Evolutionary conservation across 2,888 invertebrate species (phyloP).

Genomic region (Ormyrus rosae): DNA sequence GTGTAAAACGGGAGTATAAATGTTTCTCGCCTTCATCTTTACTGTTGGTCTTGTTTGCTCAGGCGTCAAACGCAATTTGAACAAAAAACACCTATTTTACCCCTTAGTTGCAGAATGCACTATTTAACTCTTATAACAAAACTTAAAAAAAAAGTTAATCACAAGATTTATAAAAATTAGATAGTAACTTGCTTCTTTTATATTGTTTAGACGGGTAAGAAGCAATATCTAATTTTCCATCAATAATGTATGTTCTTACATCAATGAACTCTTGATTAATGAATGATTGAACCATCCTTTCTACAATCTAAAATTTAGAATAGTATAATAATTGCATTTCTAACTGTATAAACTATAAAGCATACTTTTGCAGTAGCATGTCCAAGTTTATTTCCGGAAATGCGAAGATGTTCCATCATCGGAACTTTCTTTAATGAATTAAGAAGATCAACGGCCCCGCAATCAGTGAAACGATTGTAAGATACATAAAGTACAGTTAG

Average conservation of each 20-base stretch:
- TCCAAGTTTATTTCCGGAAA: conserved; percentile 76
- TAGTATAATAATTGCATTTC: not conserved
- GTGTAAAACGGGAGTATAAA: too few relatives aligned
- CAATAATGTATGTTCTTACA: conserved; percentile 74
- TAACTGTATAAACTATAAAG: not conserved
- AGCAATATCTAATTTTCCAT: conserved; percentile 72
- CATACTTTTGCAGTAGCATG: conserved; percentile 69
- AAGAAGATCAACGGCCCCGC: conserved; percentile 78
- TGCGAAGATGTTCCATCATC: conserved; percentile 70
- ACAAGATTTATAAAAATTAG: too few relatives aligned
- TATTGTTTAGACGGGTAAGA: conserved; percentile 66
- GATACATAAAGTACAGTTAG: conserved; percentile 79
- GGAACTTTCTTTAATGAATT: conserved; percentile 79
- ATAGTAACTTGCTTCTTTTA: not conserved
- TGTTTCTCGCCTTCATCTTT: too few relatives aligned
- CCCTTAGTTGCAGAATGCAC: not conserved
- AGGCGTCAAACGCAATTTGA: too few relatives aligned
- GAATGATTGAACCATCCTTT: conserved; percentile 73
- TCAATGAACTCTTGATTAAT: conserved; percentile 75
- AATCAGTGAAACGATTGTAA: conserved; percentile 78
- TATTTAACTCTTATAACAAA: not conserved
- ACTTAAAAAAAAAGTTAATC: not conserved
- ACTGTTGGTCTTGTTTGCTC: too few relatives aligned
- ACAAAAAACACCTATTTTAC: too few relatives aligned
- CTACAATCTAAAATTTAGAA: conserved; percentile 69